These are phyloP conservation scores for Antechinus stuartii DNA, from an alignment of 2,113 vertebrate genomes.

Conservation along the genomic window DNA sequence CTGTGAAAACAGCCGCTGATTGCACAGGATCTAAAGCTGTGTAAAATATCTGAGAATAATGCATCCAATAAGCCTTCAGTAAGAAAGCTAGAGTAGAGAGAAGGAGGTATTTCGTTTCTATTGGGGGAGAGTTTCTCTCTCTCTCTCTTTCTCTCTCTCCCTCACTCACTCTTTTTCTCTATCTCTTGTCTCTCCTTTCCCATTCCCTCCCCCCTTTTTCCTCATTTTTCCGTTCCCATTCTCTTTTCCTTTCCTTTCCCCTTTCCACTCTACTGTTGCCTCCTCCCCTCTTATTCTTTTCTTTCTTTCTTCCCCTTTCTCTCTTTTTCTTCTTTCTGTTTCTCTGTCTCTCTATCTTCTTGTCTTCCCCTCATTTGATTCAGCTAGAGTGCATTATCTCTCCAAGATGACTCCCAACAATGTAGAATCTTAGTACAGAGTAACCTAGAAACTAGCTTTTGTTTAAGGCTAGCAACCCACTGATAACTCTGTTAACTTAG, in stretches of 20 bases:
- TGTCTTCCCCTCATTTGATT: neutral
- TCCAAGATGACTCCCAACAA: neutral
- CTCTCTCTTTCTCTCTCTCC: neutral
- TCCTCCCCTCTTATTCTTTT: neutral
- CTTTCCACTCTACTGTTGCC: too few species aligned
- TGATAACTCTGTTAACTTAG: neutral
- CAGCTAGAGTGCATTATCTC: neutral
- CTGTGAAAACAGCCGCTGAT: conserved; percentile 25
- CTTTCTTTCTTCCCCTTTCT: neutral
- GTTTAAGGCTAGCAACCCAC: neutral
- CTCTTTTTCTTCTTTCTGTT: neutral
- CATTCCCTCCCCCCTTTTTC: too few species aligned
- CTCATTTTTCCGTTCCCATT: neutral
- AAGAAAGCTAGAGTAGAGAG: neutral
- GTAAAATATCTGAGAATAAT: conserved; percentile 65
- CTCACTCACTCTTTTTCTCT: too few species aligned
- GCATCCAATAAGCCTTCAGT: conserved; percentile 60
- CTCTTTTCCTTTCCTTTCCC: too few species aligned
- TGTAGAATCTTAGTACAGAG: neutral
- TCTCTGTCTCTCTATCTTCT: neutral
- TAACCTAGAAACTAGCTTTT: neutral
- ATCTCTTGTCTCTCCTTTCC: neutral
- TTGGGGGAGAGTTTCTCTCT: neutral
- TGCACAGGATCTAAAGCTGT: conserved; percentile 47
- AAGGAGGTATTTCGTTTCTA: neutral